Conservation (phyloP, 2,797 vertebrate genomes). For the Pitangus sulphuratus region DNA sequence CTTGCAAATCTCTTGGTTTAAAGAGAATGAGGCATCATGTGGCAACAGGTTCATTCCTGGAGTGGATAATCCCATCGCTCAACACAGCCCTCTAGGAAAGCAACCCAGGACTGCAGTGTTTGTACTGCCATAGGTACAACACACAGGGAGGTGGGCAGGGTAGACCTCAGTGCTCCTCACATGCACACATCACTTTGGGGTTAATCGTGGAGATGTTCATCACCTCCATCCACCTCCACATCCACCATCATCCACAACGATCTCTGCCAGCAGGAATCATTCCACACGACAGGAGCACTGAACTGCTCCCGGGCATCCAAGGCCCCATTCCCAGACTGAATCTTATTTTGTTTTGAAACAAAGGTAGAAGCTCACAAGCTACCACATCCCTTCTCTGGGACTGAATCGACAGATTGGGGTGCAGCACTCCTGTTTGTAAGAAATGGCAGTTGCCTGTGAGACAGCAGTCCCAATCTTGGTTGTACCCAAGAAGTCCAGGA, state of each 20-base stretch:
- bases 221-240: no score
- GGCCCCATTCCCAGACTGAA: not conserved
- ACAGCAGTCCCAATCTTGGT: not conserved
- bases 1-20: not conserved
- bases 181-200: accelerated
- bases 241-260: accelerated
- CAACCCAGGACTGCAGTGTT: not conserved
- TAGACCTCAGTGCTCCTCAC: not conserved
- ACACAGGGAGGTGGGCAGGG: not conserved
- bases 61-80: not conserved
- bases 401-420: not conserved
- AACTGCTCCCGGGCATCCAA: not conserved
- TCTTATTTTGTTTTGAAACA: not conserved
- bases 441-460: not conserved
- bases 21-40: accelerated
- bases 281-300: not conserved
- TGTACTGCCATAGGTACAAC: accelerated
- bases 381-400: not conserved
- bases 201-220: not conserved
- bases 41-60: accelerated
- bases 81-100: not conserved
- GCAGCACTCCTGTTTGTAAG: not conserved
- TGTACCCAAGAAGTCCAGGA: not conserved
- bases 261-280: not conserved
- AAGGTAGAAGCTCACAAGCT: not conserved